These are phyloP conservation scores for Aphelinus certus DNA, from an alignment of 1,140 invertebrate genomes.

Conservation along the genomic window DNA sequence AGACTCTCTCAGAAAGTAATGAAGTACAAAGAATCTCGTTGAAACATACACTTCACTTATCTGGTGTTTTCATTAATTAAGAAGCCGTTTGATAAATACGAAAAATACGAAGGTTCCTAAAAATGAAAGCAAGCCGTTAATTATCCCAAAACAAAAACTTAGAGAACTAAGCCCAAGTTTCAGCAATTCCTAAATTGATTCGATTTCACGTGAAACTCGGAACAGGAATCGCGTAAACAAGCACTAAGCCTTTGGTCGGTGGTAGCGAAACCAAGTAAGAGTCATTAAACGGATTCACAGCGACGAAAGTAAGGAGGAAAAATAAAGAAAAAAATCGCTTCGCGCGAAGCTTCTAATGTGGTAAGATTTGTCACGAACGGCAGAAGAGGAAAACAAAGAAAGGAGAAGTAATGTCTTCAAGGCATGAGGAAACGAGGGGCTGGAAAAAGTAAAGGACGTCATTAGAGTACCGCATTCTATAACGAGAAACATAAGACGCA, in stretches of 20 bases:
- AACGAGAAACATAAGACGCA: too few species aligned
- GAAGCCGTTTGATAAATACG: too few species aligned
- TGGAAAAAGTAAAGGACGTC: too few species aligned
- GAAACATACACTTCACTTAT: too few species aligned
- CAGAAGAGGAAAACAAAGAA: conserved; percentile 7
- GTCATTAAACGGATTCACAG: conserved; percentile 13
- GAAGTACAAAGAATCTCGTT: too few species aligned
- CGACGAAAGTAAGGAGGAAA: background rate
- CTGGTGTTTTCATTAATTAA: too few species aligned
- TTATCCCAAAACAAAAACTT: background rate
- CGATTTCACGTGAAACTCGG: background rate
- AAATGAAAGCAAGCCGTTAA: background rate
- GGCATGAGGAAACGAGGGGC: too few species aligned
- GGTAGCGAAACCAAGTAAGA: background rate
- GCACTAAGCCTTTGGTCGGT: too few species aligned
- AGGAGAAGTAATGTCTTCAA: background rate
- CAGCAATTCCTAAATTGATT: conserved; percentile 2
- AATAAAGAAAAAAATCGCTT: background rate
- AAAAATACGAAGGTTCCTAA: background rate
- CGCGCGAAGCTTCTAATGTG: too few species aligned
- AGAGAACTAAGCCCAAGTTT: background rate
- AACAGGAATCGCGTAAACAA: background rate
- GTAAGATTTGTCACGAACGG: too few species aligned
- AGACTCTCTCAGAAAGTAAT: too few species aligned
- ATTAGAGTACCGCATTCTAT: too few species aligned